Base-by-base conservation (phyloP, 2,888 invertebrate species). In the Harmothoe impar region DNA sequence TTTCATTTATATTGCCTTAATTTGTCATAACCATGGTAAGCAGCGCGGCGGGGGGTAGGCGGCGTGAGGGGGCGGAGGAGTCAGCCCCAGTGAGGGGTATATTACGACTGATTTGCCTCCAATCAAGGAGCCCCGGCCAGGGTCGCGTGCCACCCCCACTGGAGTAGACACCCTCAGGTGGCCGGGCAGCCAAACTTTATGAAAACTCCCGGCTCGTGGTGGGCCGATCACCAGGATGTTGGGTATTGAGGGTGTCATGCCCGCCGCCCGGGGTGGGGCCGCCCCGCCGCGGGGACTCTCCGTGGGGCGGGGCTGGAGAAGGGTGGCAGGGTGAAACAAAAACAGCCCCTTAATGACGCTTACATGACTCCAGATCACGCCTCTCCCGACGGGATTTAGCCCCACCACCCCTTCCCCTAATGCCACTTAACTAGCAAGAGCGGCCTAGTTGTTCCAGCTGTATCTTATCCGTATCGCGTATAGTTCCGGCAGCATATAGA, bases 1-100 rank as follows among this genome's bases (percentile, higher is more conserved):
- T 86, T 86, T 56, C 86, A 86, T 86, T 86, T 86, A 86, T 86
- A 86, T 86, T 86, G 56, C 54, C 86, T 86, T 86, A 86, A 86
- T 86, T 86, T 86, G 86, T 86, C 86, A 86, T 86, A 86, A 86
- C 54, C 54, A 15, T 20, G 29, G 86, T 86, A 86, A 29, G 29
- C 54, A 0, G 15, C 86, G 15, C 86, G 0, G 31, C 20, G 54
- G 86, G 86, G 29, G 54, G 86, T 29, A 10, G 31, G 77, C 29
- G 62, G 62, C n/a, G 52, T 86, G 86, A 51, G 52, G 86, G 86
- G 86, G 54, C 23, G 86, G 54, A 52, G 86, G n/a, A 86, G 86
- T 86, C 86, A 86, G n/a, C 54, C 52, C 54, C 56, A 31, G 52
- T 29, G 31, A 86, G 86, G 84, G 86, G 86, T 86, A 86, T 86